Percentiles rank a stretch among this genome's conserved stretches.
These are phyloP conservation scores for Dicycla oo DNA, from an alignment of 2,888 invertebrate genomes.

Conservation along the genomic window DNA sequence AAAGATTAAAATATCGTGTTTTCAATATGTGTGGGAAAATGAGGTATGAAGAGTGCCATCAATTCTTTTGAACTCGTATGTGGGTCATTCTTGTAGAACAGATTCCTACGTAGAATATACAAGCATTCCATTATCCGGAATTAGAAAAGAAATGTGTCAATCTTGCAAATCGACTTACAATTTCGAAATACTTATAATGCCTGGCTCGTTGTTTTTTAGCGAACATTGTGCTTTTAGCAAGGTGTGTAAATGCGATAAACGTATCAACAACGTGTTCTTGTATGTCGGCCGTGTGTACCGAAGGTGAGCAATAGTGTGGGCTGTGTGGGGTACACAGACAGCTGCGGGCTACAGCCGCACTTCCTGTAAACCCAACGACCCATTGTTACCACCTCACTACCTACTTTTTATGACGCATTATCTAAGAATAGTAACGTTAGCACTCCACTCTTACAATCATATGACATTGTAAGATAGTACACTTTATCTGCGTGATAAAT, in stretches of 20 bases:
- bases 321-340: constrained; percentile 69
- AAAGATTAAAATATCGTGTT: constrained; percentile 44
- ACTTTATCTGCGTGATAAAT: constrained; percentile 70
- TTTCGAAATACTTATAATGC: not conserved
- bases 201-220: not conserved
- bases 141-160: not conserved
- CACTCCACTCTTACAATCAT: constrained; percentile 63
- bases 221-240: constrained; percentile 36
- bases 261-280: constrained; percentile 31
- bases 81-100: constrained; percentile 1
- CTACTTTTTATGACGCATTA: constrained; percentile 81
- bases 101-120: not conserved
- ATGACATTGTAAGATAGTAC: constrained; percentile 66
- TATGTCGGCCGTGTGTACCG: constrained; percentile 41
- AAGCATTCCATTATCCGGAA: not conserved
- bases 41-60: not conserved
- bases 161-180: not conserved
- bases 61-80: constrained; percentile 13
- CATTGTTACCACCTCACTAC: constrained; percentile 79
- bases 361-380: constrained; percentile 84
- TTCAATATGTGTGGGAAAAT: constrained; percentile 23
- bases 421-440: constrained; percentile 70
- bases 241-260: constrained; percentile 46
- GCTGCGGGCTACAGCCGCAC: constrained; percentile 82
- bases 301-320: constrained; percentile 62